Conservation (phyloP, 2,888 invertebrate genomes). For the Philereme vetulata region DNA sequence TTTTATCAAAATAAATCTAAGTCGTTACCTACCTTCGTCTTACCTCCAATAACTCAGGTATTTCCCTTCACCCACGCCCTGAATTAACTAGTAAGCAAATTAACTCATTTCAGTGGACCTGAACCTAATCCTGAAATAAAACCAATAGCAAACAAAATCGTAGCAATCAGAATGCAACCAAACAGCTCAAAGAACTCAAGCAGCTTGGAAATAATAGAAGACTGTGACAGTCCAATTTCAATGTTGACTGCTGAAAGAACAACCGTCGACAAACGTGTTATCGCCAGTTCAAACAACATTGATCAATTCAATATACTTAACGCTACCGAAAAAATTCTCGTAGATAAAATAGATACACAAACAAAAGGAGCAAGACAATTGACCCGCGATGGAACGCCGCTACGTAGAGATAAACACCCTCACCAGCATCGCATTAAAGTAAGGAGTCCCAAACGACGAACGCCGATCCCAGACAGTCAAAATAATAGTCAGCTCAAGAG, state of each 20-base stretch:
- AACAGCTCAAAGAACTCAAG: conserved; percentile 51
- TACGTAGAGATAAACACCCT: conserved; percentile 53
- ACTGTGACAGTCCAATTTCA: conserved; percentile 50
- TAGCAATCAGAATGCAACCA: conserved; percentile 43
- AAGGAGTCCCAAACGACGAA: conserved; percentile 64
- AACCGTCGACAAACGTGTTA: conserved; percentile 58
- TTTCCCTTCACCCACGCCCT: background rate
- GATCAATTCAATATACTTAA: conserved; percentile 47
- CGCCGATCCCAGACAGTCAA: conserved; percentile 40
- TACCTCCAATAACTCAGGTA: too few relatives aligned
- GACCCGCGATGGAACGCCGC: conserved; percentile 45
- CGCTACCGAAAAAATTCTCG: conserved; percentile 21
- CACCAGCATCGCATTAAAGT: conserved; percentile 68
- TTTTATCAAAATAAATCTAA: too few relatives aligned
- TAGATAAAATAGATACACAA: conserved; percentile 15
- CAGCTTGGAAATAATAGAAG: conserved; percentile 47
- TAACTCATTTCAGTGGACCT: conserved; percentile 41
- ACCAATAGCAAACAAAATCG: conserved; percentile 31
- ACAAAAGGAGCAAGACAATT: conserved; percentile 28
- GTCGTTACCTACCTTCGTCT: too few relatives aligned
- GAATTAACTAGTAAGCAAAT: background rate
- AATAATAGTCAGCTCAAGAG: conserved; percentile 28
- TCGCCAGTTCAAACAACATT: conserved; percentile 59
- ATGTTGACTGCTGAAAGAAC: conserved; percentile 33
- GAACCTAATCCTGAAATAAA: conserved; percentile 45